Evolutionary conservation across 1,140 invertebrate species (phyloP), one percentile per base, ranked within the genome.

Genomic region (Andricus grossulariae): DNA sequence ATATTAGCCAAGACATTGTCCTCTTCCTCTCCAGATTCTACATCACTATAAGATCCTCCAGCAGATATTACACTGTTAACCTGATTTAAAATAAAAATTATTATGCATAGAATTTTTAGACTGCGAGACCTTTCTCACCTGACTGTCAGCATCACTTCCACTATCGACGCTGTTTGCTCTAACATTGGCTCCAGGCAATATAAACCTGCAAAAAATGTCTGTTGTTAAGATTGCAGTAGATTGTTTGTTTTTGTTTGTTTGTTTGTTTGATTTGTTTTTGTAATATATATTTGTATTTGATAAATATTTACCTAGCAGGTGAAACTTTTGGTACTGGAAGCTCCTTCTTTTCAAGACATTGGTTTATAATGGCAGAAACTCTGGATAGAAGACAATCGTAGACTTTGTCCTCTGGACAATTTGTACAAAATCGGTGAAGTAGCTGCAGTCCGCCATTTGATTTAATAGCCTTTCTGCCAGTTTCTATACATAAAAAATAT

Each of bases 401-500:
- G 10, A 91, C 88, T 72, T 93, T 93, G 80, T 95, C 94, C 82
- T 94, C 93, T 4, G 95, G 94, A 84, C 94, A 95, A 55, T 92
- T 92, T 0, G 90, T 92, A 82, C 93, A 94, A 87, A 95, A 95
- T 78, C 93, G 92, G 86, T 94, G 92, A 5, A 95, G 87, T 16
- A 93, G 89, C 74, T 92, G 92, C 52, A 95, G 90, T 72, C 94
- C 93, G 86, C 94, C 93, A 82, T 93, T 93, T 21, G 92, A 90
- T 76, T 93, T 93, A 74, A 95, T 89, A 15, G 92, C 92, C 79
- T 93, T 92, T 54, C 93, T 92, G 15, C 94, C 94, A 15, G 92
- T 88, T 82, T 94, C 94, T 94, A 86, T 76, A 83, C 90, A 77
- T 83, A 82, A 80, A 76, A 57, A 79, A 77, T 25, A 12, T 60